These are phyloP conservation scores for Zaprionus nigranus DNA, from an alignment of 1,140 invertebrate genomes.

Conservation along the genomic window DNA sequence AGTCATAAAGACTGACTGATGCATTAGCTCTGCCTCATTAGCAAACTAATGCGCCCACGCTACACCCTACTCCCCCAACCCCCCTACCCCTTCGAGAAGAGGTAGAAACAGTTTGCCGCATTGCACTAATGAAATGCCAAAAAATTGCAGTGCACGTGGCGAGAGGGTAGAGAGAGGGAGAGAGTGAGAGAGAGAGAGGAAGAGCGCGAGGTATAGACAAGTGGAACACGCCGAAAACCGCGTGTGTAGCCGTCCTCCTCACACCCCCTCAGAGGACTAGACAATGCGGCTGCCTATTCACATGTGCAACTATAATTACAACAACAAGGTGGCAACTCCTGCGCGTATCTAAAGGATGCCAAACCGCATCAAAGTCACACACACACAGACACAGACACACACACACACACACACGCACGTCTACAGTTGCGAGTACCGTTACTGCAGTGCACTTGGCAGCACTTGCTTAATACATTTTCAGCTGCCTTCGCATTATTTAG, in stretches of 20 bases:
- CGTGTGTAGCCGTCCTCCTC: neutral
- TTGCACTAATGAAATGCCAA: slow-evolving; percentile 58
- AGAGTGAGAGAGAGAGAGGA: neutral
- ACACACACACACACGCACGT: slow-evolving; percentile 30
- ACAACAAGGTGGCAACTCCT: slow-evolving; percentile 1
- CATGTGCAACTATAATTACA: slow-evolving; percentile 52
- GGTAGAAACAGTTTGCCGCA: slow-evolving; percentile 48
- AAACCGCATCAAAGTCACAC: slow-evolving; percentile 71
- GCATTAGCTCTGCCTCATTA: slow-evolving; percentile 19
- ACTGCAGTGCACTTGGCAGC: slow-evolving; percentile 70
- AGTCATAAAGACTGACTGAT: neutral
- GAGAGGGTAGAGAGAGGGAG: neutral
- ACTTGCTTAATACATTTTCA: slow-evolving; percentile 74
- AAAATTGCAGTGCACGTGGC: slow-evolving; percentile 51
- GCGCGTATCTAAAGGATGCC: slow-evolving; percentile 45
- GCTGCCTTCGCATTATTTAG: slow-evolving; percentile 31
- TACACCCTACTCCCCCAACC: no score
- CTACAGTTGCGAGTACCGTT: slow-evolving; percentile 34
- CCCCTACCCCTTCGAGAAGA: neutral
- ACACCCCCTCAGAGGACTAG: slow-evolving; percentile 15
- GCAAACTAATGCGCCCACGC: neutral
- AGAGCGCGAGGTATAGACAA: neutral
- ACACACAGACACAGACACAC: slow-evolving; percentile 22
- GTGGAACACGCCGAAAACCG: slow-evolving; percentile 36
- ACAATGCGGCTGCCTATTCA: slow-evolving; percentile 64